Conservation (phyloP, 2,113 vertebrate species). For the Coracopsis vasa region DNA sequence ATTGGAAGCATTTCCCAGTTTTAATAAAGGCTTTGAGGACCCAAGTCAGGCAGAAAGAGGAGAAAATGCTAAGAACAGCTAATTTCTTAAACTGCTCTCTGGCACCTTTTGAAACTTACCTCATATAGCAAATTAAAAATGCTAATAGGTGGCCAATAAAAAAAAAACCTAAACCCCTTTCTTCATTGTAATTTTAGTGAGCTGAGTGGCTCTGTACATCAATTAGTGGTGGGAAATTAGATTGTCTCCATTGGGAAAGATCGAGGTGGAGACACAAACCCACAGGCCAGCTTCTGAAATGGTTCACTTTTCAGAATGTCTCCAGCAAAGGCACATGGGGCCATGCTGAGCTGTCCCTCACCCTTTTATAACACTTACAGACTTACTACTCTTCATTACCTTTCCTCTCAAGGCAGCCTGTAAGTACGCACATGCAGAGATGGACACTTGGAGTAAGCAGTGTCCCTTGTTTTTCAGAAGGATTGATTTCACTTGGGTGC, state of each 20-base stretch:
- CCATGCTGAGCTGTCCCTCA: background rate
- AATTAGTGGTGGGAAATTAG: constrained; percentile 38
- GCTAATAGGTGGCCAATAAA: constrained; percentile 62
- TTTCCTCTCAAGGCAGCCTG: background rate
- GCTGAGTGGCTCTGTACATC: constrained; percentile 27
- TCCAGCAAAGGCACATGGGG: background rate
- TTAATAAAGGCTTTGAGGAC: constrained; percentile 57
- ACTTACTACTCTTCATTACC: background rate
- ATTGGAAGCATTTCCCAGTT: background rate
- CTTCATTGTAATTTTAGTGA: constrained; percentile 47
- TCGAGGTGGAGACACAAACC: background rate
- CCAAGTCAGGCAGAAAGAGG: constrained; percentile 19
- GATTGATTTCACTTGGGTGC: background rate
- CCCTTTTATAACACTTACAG: background rate
- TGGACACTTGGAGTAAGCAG: background rate
- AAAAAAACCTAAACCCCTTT: background rate
- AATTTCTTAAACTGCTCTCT: constrained; percentile 65
- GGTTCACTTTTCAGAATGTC: background rate
- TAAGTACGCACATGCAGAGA: background rate
- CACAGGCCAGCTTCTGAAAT: background rate
- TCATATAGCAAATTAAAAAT: constrained; percentile 71
- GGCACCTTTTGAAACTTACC: constrained; percentile 66
- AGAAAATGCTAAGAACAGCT: constrained; percentile 58
- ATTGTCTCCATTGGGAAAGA: background rate
- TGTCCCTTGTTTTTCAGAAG: background rate